Base-by-base conservation (phyloP, 2,888 invertebrate genomes). In the Furcula furcula region DNA sequence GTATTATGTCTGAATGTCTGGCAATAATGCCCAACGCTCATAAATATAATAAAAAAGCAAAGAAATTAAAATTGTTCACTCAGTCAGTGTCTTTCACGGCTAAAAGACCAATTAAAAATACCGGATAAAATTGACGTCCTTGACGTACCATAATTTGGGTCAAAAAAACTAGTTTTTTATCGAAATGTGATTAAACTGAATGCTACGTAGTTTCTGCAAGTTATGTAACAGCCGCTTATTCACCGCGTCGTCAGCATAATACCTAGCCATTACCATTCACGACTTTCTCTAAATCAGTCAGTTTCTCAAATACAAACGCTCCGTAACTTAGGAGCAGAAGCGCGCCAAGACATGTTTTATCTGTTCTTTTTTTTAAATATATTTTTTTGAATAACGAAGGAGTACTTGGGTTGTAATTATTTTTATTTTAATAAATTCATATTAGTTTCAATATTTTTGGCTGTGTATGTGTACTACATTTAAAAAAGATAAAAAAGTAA, bases 201-300 rank as follows among this genome's bases (percentile, higher is more conserved):
- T 14, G 26, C 14, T 14, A 9, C 26, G 11, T 15, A 21, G 27
- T 34, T 34, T 31, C 21, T 29, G 18, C 37, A 23, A 23, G 21
- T 44, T 53, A 57, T 23, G 7, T 44, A 49, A 57, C 4, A 1
- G 0, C 22, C 22, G 13, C 29, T 36, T 40, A 53, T 36, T 32
- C 29, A 33, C 33, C 42, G 28, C 38, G 42, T 38, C 43, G 42
- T 40, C 49, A 35, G 16, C 23, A 19, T 28, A 10, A 15, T n/a
- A 28, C 30, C 31, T 39, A 9, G 23, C 31, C 43, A 49, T 42
- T 32, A 25, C 37, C 34, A 48, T 27, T 37, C 36, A 32, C 42
- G 43, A 62, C 67, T 66, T 66, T 66, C 67, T 55, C 62, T 46
- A 32, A 26, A 28, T 40, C 44, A 40, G 51, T 38, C 44, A 40